These are phyloP conservation scores for Aphaenogaster floridana DNA, from an alignment of 1,140 invertebrate species.

Conservation along the genomic window DNA sequence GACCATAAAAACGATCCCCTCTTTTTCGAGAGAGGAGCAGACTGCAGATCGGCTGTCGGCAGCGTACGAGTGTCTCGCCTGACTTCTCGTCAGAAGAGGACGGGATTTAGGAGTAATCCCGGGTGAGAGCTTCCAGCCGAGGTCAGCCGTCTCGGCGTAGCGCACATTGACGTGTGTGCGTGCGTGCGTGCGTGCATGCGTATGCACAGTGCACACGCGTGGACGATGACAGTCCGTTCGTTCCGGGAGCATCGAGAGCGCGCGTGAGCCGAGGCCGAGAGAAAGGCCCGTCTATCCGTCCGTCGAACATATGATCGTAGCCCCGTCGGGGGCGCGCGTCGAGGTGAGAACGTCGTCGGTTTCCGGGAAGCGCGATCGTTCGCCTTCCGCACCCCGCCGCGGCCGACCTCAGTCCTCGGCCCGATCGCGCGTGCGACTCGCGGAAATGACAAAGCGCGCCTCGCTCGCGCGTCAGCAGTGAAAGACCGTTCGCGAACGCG, in stretches of 20 bases:
- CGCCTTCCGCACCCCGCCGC: background rate
- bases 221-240: constrained; percentile 5
- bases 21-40: background rate
- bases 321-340: background rate
- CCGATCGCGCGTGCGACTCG: background rate
- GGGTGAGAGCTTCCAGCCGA: background rate
- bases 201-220: background rate
- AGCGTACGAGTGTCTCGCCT: background rate
- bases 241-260: background rate
- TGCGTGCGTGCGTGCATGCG: background rate
- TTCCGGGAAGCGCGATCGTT: background rate
- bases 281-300: background rate
- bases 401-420: constrained; percentile 21
- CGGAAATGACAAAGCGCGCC: constrained; percentile 38
- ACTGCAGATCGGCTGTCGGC: no score
- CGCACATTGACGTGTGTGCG: background rate
- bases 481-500: background rate
- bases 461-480: constrained; percentile 30
- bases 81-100: background rate
- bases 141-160: background rate
- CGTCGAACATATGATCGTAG: constrained; percentile 48
- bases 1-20: background rate
- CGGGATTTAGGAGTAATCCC: background rate
- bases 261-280: constrained; percentile 5
- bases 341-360: background rate